Evolutionary conservation across 2,113 vertebrate species (phyloP), one percentile per base, ranked within the genome.

Genomic region (Sebastes fasciatus): DNA sequence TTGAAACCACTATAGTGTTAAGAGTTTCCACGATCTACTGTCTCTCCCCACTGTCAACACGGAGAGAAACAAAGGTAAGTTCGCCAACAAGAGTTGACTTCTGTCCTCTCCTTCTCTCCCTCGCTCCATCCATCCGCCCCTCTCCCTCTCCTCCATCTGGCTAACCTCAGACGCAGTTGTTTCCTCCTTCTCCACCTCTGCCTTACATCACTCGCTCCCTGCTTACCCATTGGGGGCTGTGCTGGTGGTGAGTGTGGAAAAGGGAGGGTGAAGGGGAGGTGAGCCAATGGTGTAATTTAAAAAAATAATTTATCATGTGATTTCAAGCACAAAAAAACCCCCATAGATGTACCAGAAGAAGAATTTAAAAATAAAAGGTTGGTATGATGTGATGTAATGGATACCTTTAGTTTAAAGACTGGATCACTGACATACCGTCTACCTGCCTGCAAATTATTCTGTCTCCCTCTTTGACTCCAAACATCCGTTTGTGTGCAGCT

Each of bases 121-220:
- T 83, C 64, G 8, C 63, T 84, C 45, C 40, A 68, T 80, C 82
- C 60, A 68, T 57, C 63, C 64, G 6, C 77, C 77, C 74, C 73
- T 46, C 64, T 54, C 73, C 55, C 26, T 84, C 88, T 78, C 90
- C 62, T 89, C 90, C 91, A 84, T 95, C 95, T 95, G 94, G 92
- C 90, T 93, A 94, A 91, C 84, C 93, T 96, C 94, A 96, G 84
- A 92, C 74, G 85, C 89, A 69, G 86, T 87, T 79, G 90, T 92
- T 94, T 94, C 93, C 93, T 92, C 89, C 90, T 90, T 80, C 75
- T 84, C 80, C 80, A 90, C 91, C 90, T 90, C 94, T 94, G 93
- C 88, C 90, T 94, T 93, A 89, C 91, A 95, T 94, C 94, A 94
- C 88, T 80, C 74, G 64, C 89, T 89, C 82, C 78, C 57, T 63